phyloP scores from a whole-genome alignment of 2,888 invertebrate species.

The Caenorhabditis sinica region DNA sequence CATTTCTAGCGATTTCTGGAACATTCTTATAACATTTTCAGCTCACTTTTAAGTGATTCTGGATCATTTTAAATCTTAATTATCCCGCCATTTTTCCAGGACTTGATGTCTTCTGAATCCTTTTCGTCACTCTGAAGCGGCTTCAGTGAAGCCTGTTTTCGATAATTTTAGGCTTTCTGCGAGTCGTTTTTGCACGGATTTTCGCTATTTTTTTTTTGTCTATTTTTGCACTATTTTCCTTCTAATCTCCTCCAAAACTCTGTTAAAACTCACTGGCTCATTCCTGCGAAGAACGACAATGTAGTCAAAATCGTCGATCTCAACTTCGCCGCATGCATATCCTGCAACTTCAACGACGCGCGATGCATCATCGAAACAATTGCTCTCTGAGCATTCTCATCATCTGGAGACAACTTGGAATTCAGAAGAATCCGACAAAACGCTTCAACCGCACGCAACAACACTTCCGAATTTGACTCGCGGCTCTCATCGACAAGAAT shows the following conservation, averaged over 20 bases:
- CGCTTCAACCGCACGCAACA: slow-evolving; percentile 36
- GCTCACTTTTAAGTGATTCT: not conserved
- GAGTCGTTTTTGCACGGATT: too few relatives aligned
- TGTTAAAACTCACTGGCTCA: slow-evolving; percentile 24
- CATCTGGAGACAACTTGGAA: not conserved
- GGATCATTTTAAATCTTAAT: too few relatives aligned
- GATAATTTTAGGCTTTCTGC: too few relatives aligned
- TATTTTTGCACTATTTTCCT: not conserved
- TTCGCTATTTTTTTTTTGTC: too few relatives aligned
- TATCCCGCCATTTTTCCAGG: not conserved
- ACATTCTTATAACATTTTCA: too few relatives aligned
- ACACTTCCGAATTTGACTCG: not conserved
- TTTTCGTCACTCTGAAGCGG: too few relatives aligned
- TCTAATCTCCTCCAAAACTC: not conserved
- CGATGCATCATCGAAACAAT: slow-evolving; percentile 35
- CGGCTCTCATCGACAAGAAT: not conserved
- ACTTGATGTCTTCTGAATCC: too few relatives aligned
- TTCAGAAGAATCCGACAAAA: slow-evolving; percentile 41
- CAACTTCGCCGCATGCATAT: not conserved
- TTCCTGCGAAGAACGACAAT: slow-evolving; percentile 49
- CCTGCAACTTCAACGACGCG: slow-evolving; percentile 22
- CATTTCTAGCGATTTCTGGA: too few relatives aligned
- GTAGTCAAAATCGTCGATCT: slow-evolving; percentile 39
- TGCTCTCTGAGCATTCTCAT: slow-evolving; percentile 17
- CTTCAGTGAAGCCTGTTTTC: too few relatives aligned